Conservation (phyloP, 1,140 invertebrate genomes). For the Plutomurus gul region DNA sequence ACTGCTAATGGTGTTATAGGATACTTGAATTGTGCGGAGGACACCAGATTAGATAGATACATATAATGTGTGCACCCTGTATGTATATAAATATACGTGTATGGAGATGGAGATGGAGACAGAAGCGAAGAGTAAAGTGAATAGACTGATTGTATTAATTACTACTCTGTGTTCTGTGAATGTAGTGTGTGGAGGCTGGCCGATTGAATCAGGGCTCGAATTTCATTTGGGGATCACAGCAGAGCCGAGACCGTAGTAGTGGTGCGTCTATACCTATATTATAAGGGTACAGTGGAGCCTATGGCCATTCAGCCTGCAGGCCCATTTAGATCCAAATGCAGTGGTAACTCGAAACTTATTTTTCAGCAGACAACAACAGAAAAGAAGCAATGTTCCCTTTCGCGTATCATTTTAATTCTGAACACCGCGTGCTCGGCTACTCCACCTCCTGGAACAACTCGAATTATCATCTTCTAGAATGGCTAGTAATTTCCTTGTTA, state of each 20-base stretch:
- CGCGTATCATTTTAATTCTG: slow-evolving; percentile 16
- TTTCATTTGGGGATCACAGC: slow-evolving; percentile 34
- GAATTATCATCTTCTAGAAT: slow-evolving; percentile 35
- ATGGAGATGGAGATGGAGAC: too few relatives aligned
- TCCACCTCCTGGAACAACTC: slow-evolving; percentile 5
- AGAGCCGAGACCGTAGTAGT: too few relatives aligned
- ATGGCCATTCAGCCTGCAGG: slow-evolving; percentile 25
- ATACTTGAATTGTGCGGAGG: too few relatives aligned
- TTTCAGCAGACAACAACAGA: slow-evolving; percentile 8
- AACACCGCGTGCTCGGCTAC: slow-evolving; percentile 19
- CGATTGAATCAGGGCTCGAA: slow-evolving; percentile 38
- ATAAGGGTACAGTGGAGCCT: slow-evolving; percentile 29
- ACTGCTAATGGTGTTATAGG: too few relatives aligned
- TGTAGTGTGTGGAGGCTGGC: slow-evolving; percentile 15
- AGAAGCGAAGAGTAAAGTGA: slow-evolving; percentile 30
- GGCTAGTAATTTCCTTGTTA: slow-evolving; percentile 45
- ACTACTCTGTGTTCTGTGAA: slow-evolving; percentile 35
- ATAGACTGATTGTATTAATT: slow-evolving; percentile 49
- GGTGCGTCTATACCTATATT: too few relatives aligned
- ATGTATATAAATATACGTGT: too few relatives aligned
- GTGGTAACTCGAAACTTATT: slow-evolving; percentile 40
- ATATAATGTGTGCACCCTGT: too few relatives aligned
- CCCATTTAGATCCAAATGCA: slow-evolving; percentile 40
- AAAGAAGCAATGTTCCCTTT: background rate
- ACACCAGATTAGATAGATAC: too few relatives aligned